Percentiles rank a stretch among this genome's conserved stretches.
phyloP scores from a whole-genome alignment of 2,888 invertebrate species.

The Callinectes sapidus region DNA sequence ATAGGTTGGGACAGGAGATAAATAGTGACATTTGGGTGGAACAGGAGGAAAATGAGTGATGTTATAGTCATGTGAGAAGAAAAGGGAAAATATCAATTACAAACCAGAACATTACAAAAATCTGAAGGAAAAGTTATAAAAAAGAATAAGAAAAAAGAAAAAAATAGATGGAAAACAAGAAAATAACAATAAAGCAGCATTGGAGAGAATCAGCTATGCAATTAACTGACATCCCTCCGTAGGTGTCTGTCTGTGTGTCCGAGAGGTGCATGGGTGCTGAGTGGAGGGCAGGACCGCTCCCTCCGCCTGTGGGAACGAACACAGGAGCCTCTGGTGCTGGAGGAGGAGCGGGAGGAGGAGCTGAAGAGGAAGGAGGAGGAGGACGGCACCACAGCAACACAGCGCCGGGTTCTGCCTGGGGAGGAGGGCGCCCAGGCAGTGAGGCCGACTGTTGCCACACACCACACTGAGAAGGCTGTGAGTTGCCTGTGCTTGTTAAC shows the following conservation, averaged over 20 bases:
- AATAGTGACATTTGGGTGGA: too few species aligned
- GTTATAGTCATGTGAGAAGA: too few species aligned
- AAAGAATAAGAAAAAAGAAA: not conserved
- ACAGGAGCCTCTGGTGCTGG: constrained; percentile 91
- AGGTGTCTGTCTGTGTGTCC: constrained; percentile 87
- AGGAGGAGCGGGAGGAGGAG: constrained; percentile 91
- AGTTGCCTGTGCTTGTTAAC: constrained; percentile 76
- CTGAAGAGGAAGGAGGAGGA: constrained; percentile 82
- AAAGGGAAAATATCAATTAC: too few species aligned
- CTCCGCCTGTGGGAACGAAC: constrained; percentile 90
- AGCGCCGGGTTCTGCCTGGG: constrained; percentile 74
- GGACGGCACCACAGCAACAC: constrained; percentile 73
- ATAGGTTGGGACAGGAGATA: too few species aligned
- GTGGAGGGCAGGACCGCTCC: constrained; percentile 91
- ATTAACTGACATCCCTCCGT: constrained; percentile 74
- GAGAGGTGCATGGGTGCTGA: constrained; percentile 82
- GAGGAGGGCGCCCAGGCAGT: constrained; percentile 84
- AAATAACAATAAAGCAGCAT: not conserved
- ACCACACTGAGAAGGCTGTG: constrained; percentile 90
- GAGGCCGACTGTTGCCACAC: constrained; percentile 91
- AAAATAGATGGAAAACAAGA: not conserved
- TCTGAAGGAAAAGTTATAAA: too few species aligned
- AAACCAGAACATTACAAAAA: too few species aligned
- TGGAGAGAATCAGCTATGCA: not conserved
- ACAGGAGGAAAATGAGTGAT: too few species aligned